These are phyloP conservation scores for Agriopis aurantiaria DNA, from an alignment of 2,888 invertebrate genomes.

Conservation along the genomic window DNA sequence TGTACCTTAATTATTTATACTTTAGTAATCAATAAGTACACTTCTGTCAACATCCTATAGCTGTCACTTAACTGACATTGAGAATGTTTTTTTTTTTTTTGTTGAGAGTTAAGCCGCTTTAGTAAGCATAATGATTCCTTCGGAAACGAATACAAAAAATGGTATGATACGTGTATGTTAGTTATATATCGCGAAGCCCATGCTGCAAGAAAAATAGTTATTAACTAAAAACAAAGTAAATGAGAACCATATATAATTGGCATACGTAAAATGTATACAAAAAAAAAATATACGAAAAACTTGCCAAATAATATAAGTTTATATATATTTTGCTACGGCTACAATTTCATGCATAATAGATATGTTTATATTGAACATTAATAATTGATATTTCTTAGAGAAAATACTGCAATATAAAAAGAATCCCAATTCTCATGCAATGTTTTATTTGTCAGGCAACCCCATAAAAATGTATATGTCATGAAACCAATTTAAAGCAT, in stretches of 20 bases:
- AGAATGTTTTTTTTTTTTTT: constrained; percentile 14
- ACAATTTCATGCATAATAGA: constrained; percentile 21
- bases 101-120: constrained; percentile 37
- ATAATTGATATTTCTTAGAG: too few relatives aligned
- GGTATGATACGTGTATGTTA: constrained; percentile 41
- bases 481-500: not conserved
- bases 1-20: not conserved
- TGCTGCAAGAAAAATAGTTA: constrained; percentile 62
- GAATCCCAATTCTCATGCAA: constrained; percentile 7
- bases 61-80: constrained; percentile 11
- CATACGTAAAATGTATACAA: constrained; percentile 9
- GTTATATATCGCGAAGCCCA: constrained; percentile 65
- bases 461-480: not conserved
- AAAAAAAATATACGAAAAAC: constrained; percentile 4
- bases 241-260: constrained; percentile 16
- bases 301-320: constrained; percentile 7
- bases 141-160: constrained; percentile 40
- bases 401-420: not conserved
- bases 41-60: not conserved
- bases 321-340: constrained; percentile 11
- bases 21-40: not conserved
- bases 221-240: constrained; percentile 39
- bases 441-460: not conserved
- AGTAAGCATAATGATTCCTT: constrained; percentile 41
- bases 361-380: too few relatives aligned